These are phyloP conservation scores for Athripsodes cinereus DNA, from an alignment of 2,888 invertebrate species.

Conservation along the genomic window DNA sequence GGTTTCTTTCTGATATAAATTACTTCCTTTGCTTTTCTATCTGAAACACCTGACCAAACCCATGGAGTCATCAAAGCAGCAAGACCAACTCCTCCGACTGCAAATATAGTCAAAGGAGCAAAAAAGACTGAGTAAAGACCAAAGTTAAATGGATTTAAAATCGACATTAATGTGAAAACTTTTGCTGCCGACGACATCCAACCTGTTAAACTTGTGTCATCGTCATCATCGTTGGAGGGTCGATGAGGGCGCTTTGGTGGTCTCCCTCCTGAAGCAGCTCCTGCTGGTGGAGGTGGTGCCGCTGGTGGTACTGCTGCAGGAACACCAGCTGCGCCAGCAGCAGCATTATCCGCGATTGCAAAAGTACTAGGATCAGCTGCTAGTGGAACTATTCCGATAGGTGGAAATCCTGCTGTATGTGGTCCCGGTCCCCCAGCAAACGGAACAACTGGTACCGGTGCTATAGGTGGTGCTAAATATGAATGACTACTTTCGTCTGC, in stretches of 20 bases:
- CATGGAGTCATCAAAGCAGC: conserved; percentile 59
- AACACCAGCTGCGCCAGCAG: conserved; percentile 14
- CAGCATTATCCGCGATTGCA: conserved; percentile 5
- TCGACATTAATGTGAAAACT: conserved; percentile 48
- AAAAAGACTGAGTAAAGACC: conserved; percentile 54
- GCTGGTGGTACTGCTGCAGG: neutral
- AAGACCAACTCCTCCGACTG: conserved; percentile 56
- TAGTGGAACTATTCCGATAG: conserved; percentile 5
- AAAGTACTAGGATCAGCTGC: neutral
- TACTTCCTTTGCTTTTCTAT: conserved; percentile 41
- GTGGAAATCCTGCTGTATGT: conserved; percentile 24
- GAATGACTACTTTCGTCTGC: conserved; percentile 7
- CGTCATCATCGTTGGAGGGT: conserved; percentile 34
- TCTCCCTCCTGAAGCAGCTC: neutral
- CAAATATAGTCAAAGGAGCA: conserved; percentile 57
- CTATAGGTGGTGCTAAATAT: conserved; percentile 14
- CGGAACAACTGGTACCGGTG: conserved; percentile 21
- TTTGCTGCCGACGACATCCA: conserved; percentile 48
- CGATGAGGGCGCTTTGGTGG: conserved; percentile 14
- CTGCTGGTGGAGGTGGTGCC: conserved; percentile 4
- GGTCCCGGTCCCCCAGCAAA: conserved; percentile 24
- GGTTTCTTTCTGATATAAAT: conserved; percentile 42
- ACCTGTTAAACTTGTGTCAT: conserved; percentile 41
- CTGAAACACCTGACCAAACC: conserved; percentile 49
- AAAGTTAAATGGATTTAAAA: conserved; percentile 54